Evolutionary conservation across 2,888 invertebrate genomes (phyloP), one percentile per base, ranked within the genome.

Genomic region (Heteromyza rotundicornis): DNA sequence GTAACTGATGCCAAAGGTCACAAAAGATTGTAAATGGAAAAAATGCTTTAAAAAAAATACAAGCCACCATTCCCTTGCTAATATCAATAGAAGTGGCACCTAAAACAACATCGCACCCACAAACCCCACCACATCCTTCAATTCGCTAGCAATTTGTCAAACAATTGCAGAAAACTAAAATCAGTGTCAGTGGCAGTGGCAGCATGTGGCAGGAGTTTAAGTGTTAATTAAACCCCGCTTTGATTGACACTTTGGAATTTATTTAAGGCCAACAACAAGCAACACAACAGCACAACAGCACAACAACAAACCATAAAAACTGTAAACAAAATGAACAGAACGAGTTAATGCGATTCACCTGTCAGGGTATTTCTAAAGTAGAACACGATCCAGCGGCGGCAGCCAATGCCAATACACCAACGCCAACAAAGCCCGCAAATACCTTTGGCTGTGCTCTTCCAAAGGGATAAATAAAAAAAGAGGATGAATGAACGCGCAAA

Each of bases 211-310:
- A 5, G 19, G 22, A 51, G 50, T 59, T 60, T 23, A 66, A 67
- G 66, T 67, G 63, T 74, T 66, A 70, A 73, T 73, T 70, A 69
- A 62, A 53, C 47, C n/a, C 60, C 32, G 59, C 70, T 70, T 66
- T 68, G 74, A 73, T 73, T 73, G 67, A 63, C 67, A 68, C 63
- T 27, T 50, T 50, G 24, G 20, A 60, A 64, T 57, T 54, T 59
- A 47, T 59, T 54, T 54, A 49, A 47, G 24, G 14, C 40, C 16
- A 51, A 24, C 52, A 24, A 52, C 12, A 23, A n/a, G n/a, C n/a
- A n/a, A n/a, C n/a, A n/a, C n/a, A n/a, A n/a, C n/a, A n/a, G n/a
- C n/a, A n/a, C n/a, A n/a, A n/a, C n/a, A n/a, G n/a, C n/a, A 22
- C 52, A 52, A 24, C 24, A 35, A 32, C 2, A 10, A 35, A 51